These are phyloP conservation scores for Prolemur simus DNA, from an alignment of 2,113 vertebrate species.

Conservation along the genomic window DNA sequence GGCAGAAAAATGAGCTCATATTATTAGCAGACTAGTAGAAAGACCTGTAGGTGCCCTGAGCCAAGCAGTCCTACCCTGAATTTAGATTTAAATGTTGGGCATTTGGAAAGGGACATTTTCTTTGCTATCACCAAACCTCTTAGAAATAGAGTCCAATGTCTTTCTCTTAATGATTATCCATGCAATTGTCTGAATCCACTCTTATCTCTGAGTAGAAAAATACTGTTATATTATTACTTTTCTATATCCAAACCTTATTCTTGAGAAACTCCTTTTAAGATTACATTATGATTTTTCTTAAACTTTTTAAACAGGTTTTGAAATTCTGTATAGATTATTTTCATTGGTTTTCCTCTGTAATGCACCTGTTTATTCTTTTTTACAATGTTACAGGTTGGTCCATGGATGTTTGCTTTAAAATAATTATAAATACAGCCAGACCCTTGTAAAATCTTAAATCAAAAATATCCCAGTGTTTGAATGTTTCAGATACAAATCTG, in stretches of 20 bases:
- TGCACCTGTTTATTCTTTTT: neutral
- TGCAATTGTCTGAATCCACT: neutral
- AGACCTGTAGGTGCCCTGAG: too few relatives aligned
- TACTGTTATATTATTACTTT: neutral
- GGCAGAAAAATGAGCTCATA: neutral
- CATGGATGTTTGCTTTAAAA: neutral
- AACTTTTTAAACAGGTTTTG: neutral
- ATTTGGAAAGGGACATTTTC: neutral
- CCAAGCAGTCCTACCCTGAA: neutral
- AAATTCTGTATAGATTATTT: neutral
- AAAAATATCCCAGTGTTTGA: neutral
- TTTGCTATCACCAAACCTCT: neutral
- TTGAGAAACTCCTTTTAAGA: neutral
- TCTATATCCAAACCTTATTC: neutral
- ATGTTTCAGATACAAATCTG: neutral
- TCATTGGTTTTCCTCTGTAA: neutral
- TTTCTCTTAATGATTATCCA: neutral
- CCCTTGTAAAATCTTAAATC: neutral
- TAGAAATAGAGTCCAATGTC: neutral
- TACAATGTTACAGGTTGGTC: neutral
- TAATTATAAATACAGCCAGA: neutral
- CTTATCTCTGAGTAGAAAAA: constrained; percentile 5
- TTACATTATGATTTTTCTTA: neutral
- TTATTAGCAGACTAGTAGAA: neutral
- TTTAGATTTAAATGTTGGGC: neutral